Evolutionary conservation across 2,113 vertebrate genomes (phyloP), one percentile per base, ranked within the genome.

Genomic region (Cavia aperea): DNA sequence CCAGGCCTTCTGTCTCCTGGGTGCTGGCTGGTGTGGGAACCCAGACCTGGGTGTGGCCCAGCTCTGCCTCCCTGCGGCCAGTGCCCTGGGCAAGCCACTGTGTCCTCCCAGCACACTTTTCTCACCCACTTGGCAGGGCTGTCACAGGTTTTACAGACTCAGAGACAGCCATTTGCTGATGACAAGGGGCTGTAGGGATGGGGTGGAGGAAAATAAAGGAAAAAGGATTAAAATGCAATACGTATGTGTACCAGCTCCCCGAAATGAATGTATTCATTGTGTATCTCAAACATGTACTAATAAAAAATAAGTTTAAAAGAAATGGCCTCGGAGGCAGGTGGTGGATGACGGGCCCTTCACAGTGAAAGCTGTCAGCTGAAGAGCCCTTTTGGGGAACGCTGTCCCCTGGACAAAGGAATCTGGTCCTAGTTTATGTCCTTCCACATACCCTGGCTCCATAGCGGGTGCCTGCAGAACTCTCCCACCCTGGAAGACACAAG

Each of bases 361-460:
- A 36, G n/a, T 36, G 58, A 46, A 58, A 7, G 19, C 4, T 24
- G 24, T 62, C 92, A 39, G 10, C 73, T 43, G 10, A 62, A 46
- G 56, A 63, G 26, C 33, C 23, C n/a, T 15, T 46, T 18, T 29
- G 83, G 81, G 23, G 4, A 16, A 1, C 1, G 8, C 51, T 49
- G 0, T 86, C 31, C 63, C 51, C 31, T 6, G 14, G 10, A 43
- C 72, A 73, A 24, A 73, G 23, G 60, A 33, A 2, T 33, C 56
- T 24, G 1, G 11, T 15, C 84, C 62, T 31, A 18, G 16, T 65
- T 54, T 19, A 4, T 0, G 8, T 39, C 43, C 29, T 24, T 60
- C 21, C 16, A 3, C 26, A 66, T 81, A 15, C 23, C 0, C 8
- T 0, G 11, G 81, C 56, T 46, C 10, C 1, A 5, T 1, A 16